A percentile compares a stretch with the other conserved stretches of the same genome.
Conservation (phyloP, 64 coral and sea anemone species). For the Montipora capricornis region DNA sequence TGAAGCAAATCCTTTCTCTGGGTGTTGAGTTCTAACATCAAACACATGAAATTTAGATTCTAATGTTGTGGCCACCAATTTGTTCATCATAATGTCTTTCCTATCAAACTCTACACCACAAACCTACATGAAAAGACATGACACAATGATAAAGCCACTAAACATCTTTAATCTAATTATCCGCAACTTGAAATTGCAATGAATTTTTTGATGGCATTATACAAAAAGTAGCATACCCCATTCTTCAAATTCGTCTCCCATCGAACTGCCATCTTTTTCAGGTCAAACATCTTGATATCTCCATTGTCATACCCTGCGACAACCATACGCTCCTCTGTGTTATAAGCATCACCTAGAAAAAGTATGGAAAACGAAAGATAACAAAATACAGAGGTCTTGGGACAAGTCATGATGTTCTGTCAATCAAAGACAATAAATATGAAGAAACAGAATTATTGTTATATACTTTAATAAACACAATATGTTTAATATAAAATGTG, state of each 20-base stretch:
- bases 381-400: no score
- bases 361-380: neutral
- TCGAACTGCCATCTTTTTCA: slow-evolving; percentile 96
- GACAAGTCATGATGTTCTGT: no score
- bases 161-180: no score
- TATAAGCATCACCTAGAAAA: slow-evolving; percentile 80
- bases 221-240: slow-evolving; percentile 65
- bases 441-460: no score
- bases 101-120: slow-evolving; percentile 98
- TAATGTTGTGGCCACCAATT: slow-evolving; percentile 92
- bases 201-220: no score
- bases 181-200: no score
- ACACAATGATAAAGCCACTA: no score
- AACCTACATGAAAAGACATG: slow-evolving; percentile 50
- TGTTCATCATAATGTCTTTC: slow-evolving; percentile 96
- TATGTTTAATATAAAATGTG: no score
- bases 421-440: no score
- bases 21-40: slow-evolving; percentile 95
- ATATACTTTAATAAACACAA: no score
- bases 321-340: slow-evolving; percentile 76
- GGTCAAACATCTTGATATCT: slow-evolving; percentile 97
- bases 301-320: slow-evolving; percentile 99
- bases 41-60: slow-evolving; percentile 97
- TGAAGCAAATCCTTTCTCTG: slow-evolving; percentile 94
- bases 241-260: slow-evolving; percentile 99